phyloP scores from a whole-genome alignment of 2,113 vertebrate species.

The Ophthalmolycus amberensis region DNA sequence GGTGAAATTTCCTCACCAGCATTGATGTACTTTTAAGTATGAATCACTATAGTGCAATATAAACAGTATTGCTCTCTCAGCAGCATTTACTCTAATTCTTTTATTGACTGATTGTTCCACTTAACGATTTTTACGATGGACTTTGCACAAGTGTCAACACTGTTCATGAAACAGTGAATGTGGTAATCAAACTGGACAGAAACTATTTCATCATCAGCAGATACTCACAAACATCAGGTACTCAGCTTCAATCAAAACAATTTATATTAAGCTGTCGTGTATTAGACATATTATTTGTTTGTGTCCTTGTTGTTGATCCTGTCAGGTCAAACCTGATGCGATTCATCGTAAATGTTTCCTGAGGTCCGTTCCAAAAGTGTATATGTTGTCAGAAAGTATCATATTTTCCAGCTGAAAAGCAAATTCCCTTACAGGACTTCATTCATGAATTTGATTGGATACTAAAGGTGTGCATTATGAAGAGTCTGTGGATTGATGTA shows the following conservation, averaged over 20 bases:
- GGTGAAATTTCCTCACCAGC: not conserved
- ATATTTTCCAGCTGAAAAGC: not conserved
- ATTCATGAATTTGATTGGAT: too few species aligned
- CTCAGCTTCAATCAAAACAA: not conserved
- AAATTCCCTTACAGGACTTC: not conserved
- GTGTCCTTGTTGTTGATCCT: not conserved
- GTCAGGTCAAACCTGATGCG: not conserved
- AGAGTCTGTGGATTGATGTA: not conserved
- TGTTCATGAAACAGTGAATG: not conserved
- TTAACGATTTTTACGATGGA: slow-evolving; percentile 1
- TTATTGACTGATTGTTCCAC: not conserved
- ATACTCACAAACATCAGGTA: not conserved
- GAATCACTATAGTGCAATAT: not conserved
- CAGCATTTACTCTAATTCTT: not conserved
- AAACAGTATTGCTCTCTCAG: not conserved
- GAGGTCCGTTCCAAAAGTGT: not conserved
- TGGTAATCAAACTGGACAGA: slow-evolving; percentile 1
- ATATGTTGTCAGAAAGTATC: not conserved
- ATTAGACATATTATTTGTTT: not conserved
- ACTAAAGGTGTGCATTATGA: not conserved
- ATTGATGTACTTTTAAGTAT: not conserved
- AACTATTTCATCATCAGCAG: not conserved
- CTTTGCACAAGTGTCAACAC: slow-evolving; percentile 10
- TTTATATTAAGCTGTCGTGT: not conserved
- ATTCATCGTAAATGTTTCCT: not conserved